These are phyloP conservation scores for Druon quercuslanigerum DNA, from an alignment of 1,140 invertebrate species.

Conservation along the genomic window DNA sequence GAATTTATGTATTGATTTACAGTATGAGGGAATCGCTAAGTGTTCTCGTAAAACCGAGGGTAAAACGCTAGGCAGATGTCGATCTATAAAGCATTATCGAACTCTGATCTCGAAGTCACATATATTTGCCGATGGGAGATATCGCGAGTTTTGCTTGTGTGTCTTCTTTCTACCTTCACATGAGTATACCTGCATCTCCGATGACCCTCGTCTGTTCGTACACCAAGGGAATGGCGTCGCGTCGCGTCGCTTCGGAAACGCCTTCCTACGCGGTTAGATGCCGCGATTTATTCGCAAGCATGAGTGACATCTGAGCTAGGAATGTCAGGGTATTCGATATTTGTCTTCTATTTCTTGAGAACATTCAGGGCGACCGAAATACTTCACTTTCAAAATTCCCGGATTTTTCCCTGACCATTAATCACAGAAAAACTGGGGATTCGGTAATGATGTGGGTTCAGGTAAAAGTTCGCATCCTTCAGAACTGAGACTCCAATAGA, in stretches of 20 bases:
- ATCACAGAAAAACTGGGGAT: not conserved
- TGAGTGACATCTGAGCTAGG: constrained; percentile 4
- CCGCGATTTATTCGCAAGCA: not conserved
- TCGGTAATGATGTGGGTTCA: no score
- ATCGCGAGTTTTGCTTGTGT: constrained; percentile 20
- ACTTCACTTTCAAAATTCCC: not conserved
- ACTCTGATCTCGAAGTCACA: constrained; percentile 4
- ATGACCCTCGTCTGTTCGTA: constrained; percentile 14
- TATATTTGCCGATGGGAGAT: constrained; percentile 16
- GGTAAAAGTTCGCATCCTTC: no score
- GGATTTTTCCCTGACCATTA: no score
- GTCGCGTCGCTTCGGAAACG: not conserved
- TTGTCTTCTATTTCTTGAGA: not conserved
- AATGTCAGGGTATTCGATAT: not conserved
- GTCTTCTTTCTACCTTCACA: constrained; percentile 10
- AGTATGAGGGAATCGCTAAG: not conserved
- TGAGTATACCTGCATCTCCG: not conserved
- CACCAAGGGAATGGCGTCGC: not conserved
- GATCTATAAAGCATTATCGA: constrained; percentile 20
- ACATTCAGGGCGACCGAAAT: not conserved
- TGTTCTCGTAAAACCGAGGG: not conserved
- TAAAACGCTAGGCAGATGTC: not conserved
- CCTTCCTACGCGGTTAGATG: not conserved
- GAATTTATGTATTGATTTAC: not conserved
- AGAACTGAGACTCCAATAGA: no score